Conservation (phyloP, 2,888 invertebrate genomes). For the Andrena flavipes region DNA sequence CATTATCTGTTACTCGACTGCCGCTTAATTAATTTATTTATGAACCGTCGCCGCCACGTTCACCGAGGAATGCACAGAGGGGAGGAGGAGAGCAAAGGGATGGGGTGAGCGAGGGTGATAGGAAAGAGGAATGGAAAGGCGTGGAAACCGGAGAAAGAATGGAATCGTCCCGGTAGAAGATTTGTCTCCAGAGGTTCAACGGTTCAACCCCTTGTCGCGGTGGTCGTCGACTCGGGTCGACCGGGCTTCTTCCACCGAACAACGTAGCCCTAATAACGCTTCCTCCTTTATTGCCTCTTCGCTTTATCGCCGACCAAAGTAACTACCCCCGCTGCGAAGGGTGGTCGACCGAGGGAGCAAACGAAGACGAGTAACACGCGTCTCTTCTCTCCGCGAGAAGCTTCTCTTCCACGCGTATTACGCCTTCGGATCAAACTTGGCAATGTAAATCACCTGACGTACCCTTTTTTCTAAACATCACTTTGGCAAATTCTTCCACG, state of each 20-base stretch:
- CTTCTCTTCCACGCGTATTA: conserved; percentile 2
- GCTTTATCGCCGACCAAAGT: conserved; percentile 68
- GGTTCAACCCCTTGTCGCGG: conserved; percentile 75
- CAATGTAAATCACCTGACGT: background rate
- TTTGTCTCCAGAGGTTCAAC: conserved; percentile 70
- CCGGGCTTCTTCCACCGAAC: conserved; percentile 64
- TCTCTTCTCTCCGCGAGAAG: background rate
- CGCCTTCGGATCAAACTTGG: background rate
- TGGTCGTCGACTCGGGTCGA: conserved; percentile 47
- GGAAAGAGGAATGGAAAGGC: conserved; percentile 7
- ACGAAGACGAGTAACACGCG: conserved; percentile 9
- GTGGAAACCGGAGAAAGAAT: conserved; percentile 40
- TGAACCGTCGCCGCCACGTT: conserved; percentile 71
- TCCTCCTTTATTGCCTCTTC: conserved; percentile 76
- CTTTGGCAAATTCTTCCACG: background rate
- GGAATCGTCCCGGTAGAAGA: conserved; percentile 61
- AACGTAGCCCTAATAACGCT: conserved; percentile 78
- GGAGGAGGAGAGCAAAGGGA: background rate
- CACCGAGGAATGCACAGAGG: background rate
- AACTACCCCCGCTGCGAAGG: conserved; percentile 43
- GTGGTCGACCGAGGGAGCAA: conserved; percentile 6
- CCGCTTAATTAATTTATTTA: conserved; percentile 84
- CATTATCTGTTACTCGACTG: conserved; percentile 79
- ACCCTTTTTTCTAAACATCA: background rate
- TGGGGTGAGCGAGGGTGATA: conserved; percentile 6